These are phyloP conservation scores for Trinorchestia longiramus DNA, from an alignment of 1,140 invertebrate genomes.

Conservation along the genomic window DNA sequence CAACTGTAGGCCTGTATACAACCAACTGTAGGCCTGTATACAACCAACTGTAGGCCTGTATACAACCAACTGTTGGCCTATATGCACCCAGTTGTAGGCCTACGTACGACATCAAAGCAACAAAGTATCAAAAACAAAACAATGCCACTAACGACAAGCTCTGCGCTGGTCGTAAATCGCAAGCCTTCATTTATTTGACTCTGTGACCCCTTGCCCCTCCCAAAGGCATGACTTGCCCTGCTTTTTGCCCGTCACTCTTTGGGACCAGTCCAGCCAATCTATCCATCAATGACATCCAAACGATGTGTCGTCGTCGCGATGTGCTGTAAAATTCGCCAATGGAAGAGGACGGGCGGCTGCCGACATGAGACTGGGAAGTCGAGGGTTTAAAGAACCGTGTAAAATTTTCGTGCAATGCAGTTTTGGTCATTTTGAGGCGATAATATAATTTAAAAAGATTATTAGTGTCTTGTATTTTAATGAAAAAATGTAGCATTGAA, in stretches of 20 bases:
- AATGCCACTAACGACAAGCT: not conserved
- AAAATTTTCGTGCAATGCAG: too few species aligned
- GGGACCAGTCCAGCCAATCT: not conserved
- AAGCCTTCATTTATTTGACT: not conserved
- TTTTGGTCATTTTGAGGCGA: too few species aligned
- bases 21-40: too few species aligned
- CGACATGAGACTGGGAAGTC: too few species aligned
- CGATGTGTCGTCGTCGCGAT: slow-evolving; percentile 1
- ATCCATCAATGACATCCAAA: slow-evolving; percentile 13
- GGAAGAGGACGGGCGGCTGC: not conserved
- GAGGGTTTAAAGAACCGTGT: too few species aligned
- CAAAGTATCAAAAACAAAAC: not conserved
- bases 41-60: too few species aligned
- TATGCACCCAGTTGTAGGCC: too few species aligned
- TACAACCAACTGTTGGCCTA: too few species aligned
- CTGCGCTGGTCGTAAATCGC: not conserved
- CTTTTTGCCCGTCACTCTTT: slow-evolving; percentile 18
- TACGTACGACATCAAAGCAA: not conserved
- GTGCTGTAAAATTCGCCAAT: not conserved
- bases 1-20: too few species aligned
- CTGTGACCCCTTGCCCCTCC: not conserved
- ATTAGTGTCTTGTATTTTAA: too few species aligned
- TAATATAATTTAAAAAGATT: too few species aligned
- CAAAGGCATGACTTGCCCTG: slow-evolving; percentile 24
- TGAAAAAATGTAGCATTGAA: too few species aligned